Conservation (phyloP, 92 coral and sea anemone species). For the Pocillopora meandrina region DNA sequence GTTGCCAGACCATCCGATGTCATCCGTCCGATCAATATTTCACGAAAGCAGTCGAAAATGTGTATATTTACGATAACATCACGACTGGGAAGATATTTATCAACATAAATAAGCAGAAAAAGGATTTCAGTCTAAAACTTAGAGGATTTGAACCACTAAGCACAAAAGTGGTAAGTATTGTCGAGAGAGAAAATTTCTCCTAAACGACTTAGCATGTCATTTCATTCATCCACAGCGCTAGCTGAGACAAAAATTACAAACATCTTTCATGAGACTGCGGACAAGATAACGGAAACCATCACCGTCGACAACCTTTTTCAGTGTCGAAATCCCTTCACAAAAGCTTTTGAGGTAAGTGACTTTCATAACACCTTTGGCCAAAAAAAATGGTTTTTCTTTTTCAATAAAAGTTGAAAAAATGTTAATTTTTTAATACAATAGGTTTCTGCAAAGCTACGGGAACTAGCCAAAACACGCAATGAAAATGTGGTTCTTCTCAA, state of each 20-base stretch:
- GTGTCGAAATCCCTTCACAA: constrained; percentile 26
- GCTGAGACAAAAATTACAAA: constrained; percentile 6
- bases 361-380: too few species aligned
- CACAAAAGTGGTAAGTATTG: too few species aligned
- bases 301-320: constrained; percentile 21
- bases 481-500: constrained; percentile 28
- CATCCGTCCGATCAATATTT: too few species aligned
- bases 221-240: neutral
- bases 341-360: constrained; percentile 33
- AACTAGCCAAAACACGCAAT: constrained; percentile 1
- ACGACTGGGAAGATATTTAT: too few species aligned
- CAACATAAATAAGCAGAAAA: too few species aligned
- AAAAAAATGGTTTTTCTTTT: neutral
- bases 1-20: too few species aligned
- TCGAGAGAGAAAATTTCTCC: too few species aligned
- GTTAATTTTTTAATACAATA: neutral
- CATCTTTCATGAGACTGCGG: neutral
- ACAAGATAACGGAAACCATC: constrained; percentile 13
- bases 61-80: too few species aligned
- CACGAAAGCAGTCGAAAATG: too few species aligned
- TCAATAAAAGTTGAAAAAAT: neutral
- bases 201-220: neutral
- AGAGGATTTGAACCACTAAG: too few species aligned
- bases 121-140: too few species aligned
- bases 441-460: constrained; percentile 23